Percentiles rank a stretch among this genome's conserved stretches.
These are phyloP conservation scores for Muscicapa comitata DNA, from an alignment of 2,797 vertebrate genomes.

Conservation along the genomic window DNA sequence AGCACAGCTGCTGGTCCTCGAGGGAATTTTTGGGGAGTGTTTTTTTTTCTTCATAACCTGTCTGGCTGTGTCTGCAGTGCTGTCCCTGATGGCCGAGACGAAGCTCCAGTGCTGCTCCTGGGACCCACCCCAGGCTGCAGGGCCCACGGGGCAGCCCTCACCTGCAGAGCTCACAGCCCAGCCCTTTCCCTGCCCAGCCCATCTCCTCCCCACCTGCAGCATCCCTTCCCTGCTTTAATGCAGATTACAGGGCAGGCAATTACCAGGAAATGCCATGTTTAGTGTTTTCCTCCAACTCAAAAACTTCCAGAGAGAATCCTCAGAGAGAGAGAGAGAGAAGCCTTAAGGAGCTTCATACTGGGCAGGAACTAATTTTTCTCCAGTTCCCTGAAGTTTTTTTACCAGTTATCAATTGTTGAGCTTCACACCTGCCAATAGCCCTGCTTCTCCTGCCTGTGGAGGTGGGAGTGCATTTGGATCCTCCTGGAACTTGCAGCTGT, in stretches of 20 bases:
- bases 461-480: background rate
- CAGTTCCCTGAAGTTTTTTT: background rate
- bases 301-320: background rate
- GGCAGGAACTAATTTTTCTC: background rate
- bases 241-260: background rate
- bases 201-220: background rate
- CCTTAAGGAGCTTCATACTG: background rate
- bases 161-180: background rate
- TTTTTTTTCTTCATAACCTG: background rate
- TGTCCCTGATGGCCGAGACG: rapidly evolving
- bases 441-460: background rate
- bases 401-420: background rate
- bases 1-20: rapidly evolving
- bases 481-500: background rate
- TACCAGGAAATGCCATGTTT: background rate
- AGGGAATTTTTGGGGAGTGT: background rate
- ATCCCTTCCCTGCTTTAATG: background rate
- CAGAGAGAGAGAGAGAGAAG: background rate
- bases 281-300: background rate
- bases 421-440: background rate
- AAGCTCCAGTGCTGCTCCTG: background rate
- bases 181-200: background rate
- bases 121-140: background rate
- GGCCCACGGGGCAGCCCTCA: background rate
- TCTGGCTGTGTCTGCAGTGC: background rate